These are phyloP conservation scores for Rhorus exstirpatorius DNA, from an alignment of 2,888 invertebrate species.

Conservation along the genomic window DNA sequence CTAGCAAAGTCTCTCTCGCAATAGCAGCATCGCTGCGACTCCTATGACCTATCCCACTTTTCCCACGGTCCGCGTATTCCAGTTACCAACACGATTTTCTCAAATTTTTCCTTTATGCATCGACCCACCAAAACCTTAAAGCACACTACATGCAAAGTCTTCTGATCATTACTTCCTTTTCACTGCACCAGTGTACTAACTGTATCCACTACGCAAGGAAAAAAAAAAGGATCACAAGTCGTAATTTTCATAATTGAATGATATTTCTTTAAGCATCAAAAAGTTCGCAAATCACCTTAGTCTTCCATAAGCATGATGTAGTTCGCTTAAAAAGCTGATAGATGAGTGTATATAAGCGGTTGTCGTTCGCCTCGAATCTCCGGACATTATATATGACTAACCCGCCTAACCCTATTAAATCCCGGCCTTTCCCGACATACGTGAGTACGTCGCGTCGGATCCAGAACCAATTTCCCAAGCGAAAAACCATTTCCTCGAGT, in stretches of 20 bases:
- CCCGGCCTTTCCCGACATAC: slow-evolving; percentile 19
- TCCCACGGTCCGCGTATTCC: no score
- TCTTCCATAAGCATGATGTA: background rate
- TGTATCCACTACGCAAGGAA: no score
- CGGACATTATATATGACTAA: slow-evolving; percentile 35
- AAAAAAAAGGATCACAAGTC: slow-evolving; percentile 10
- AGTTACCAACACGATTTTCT: no score
- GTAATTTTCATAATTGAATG: background rate
- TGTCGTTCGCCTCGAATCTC: slow-evolving; percentile 20
- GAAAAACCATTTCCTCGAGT: slow-evolving; percentile 64
- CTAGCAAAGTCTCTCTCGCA: background rate
- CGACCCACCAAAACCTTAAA: no score
- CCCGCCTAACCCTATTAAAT: slow-evolving; percentile 54
- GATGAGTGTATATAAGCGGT: background rate
- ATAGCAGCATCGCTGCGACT: background rate
- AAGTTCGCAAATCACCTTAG: background rate
- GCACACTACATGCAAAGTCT: no score
- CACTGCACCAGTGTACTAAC: no score
- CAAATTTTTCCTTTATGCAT: no score
- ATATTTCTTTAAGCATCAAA: background rate
- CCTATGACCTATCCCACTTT: no score
- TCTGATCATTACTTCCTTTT: no score
- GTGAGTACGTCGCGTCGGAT: slow-evolving; percentile 22
- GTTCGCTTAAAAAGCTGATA: background rate
- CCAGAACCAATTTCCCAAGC: slow-evolving; percentile 60